A percentile compares a stretch with the other conserved stretches of the same genome.
Evolutionary conservation across 2,888 invertebrate species (phyloP).

Genomic region (Ditula angustiorana): DNA sequence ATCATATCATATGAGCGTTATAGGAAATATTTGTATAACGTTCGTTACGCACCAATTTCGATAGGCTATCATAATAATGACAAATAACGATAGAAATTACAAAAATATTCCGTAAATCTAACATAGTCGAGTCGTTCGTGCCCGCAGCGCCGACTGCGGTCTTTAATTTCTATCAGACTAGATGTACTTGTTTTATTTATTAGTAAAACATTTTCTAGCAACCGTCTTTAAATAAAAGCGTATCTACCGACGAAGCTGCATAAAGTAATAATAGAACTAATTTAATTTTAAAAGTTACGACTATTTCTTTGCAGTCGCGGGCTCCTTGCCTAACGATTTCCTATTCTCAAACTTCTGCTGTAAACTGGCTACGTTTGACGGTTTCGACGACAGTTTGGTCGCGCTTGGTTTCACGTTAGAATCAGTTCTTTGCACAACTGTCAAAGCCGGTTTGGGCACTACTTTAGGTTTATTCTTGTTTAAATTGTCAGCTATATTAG

Average conservation of each 20-base stretch:
- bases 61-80: slow-evolving; percentile 37
- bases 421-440: slow-evolving; percentile 64
- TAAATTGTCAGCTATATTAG: slow-evolving; percentile 77
- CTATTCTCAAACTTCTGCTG: slow-evolving; percentile 92
- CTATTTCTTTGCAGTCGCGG: slow-evolving; percentile 67
- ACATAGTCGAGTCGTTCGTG: slow-evolving; percentile 23
- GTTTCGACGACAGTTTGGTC: slow-evolving; percentile 82
- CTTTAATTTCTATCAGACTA: slow-evolving; percentile 46
- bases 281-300: slow-evolving; percentile 4
- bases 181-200: slow-evolving; percentile 48
- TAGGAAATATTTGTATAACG: too few species aligned
- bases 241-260: neutral
- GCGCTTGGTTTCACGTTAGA: slow-evolving; percentile 68
- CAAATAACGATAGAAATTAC: slow-evolving; percentile 40
- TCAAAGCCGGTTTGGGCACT: slow-evolving; percentile 71
- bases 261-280: neutral
- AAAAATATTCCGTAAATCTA: slow-evolving; percentile 46
- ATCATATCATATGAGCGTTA: too few species aligned
- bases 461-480: slow-evolving; percentile 81
- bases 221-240: slow-evolving; percentile 8
- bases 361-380: slow-evolving; percentile 90
- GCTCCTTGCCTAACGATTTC: slow-evolving; percentile 77
- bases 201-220: slow-evolving; percentile 47
- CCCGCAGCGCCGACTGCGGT: neutral
- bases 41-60: too few species aligned